These are phyloP conservation scores for Sinodicranocentrus sp. DNA, from an alignment of 2,888 invertebrate species.

Conservation along the genomic window DNA sequence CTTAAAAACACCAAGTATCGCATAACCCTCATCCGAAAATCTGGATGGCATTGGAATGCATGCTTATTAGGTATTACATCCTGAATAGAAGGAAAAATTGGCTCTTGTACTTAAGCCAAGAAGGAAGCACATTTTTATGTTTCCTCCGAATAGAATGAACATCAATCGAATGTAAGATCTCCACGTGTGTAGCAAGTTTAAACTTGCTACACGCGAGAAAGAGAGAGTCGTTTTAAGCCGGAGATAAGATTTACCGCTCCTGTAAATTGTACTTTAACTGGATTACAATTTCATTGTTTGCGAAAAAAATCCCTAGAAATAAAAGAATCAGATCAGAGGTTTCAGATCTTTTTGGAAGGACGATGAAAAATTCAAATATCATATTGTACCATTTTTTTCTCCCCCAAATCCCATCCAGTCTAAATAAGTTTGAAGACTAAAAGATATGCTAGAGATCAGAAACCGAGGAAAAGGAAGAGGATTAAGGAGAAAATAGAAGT, in stretches of 20 bases:
- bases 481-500: no score
- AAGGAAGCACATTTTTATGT: constrained; percentile 8
- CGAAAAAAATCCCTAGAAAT: constrained; percentile 29
- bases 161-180: no score
- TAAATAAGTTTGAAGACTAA: no score
- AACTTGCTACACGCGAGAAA: no score
- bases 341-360: not conserved
- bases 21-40: constrained; percentile 16
- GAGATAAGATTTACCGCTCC: constrained; percentile 61
- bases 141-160: no score
- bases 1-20: constrained; percentile 27
- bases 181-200: no score
- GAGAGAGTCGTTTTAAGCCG: constrained; percentile 23
- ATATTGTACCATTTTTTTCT: no score
- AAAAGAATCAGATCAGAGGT: constrained; percentile 46
- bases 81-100: not conserved
- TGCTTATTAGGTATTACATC: not conserved
- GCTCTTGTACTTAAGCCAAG: not conserved
- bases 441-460: no score
- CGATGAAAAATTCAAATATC: constrained; percentile 32
- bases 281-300: constrained; percentile 63
- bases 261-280: constrained; percentile 65
- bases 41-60: constrained; percentile 32
- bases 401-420: no score
- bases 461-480: no score